Conservation (phyloP, 2,888 invertebrate species). For the Callimorpha dominula region DNA sequence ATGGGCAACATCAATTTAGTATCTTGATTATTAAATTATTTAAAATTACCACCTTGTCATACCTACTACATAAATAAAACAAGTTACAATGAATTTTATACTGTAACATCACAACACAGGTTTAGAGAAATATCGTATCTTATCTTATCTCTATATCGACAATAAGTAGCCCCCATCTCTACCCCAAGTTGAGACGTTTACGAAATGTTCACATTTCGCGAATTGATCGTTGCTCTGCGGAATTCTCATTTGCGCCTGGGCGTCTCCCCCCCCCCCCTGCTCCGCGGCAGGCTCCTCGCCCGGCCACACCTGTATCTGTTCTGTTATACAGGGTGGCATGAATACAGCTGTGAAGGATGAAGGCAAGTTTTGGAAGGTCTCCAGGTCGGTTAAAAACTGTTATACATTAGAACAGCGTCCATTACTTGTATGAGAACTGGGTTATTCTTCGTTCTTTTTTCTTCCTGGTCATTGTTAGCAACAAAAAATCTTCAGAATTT, state of each 20-base stretch:
- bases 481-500: too few relatives aligned
- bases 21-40: too few relatives aligned
- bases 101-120: too few relatives aligned
- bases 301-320: constrained; percentile 62
- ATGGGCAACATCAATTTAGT: too few relatives aligned
- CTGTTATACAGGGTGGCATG: constrained; percentile 33
- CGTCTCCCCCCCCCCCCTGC: constrained; percentile 20
- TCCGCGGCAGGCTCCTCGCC: constrained; percentile 18
- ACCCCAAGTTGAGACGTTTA: constrained; percentile 83
- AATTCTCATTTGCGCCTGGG: constrained; percentile 81
- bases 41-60: too few relatives aligned
- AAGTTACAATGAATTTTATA: too few relatives aligned
- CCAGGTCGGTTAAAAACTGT: background rate
- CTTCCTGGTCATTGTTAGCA: too few relatives aligned
- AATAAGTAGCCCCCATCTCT: constrained; percentile 45
- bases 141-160: constrained; percentile 10
- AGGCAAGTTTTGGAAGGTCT: constrained; percentile 13
- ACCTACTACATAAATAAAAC: too few relatives aligned
- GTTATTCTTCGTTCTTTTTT: too few relatives aligned
- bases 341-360: constrained; percentile 27
- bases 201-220: constrained; percentile 86
- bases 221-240: constrained; percentile 83
- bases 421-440: background rate
- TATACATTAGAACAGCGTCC: background rate
- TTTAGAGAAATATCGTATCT: too few relatives aligned